Base-by-base conservation (phyloP, 2,888 invertebrate genomes). In the Synanthedon tipuliformis region DNA sequence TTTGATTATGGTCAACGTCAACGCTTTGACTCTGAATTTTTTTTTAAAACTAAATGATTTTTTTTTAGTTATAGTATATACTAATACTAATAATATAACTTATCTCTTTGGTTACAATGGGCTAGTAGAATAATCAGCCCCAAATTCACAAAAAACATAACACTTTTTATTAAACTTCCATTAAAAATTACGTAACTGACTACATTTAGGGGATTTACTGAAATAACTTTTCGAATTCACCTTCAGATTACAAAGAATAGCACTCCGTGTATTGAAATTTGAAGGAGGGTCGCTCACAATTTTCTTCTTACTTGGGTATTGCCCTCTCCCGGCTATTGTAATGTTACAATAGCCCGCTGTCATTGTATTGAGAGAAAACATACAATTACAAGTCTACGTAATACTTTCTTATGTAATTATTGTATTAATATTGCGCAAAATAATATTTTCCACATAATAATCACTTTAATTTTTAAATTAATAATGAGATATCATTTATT, bases 211-310 rank as follows among this genome's bases (percentile, higher is more conserved):
- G 34, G 10, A 34, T 34, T 34, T 13, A 45, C 45, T 45, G 45
- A 49, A 49, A 8, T 49, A 50, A 40, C 50, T 51, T 54, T 52
- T 50, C 41, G 53, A 54, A 51, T 40, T 41, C 50, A 53, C 54
- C 7, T 50, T 16, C 51, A 50, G 61, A 63, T 62, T 61, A 68
- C 66, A 63, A 62, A 64, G 64, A 59, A 67, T 18, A 67, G 61
- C 71, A 67, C 65, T 69, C 59, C 52, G 51, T 55, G 54, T 62
- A 61, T 65, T 65, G 57, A 62, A 63, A 61, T 61, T 61, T 59
- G 53, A 56, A 56, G 48, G 48, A 58, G 56, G 53, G 52, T 50
- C 51, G 34, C 51, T 50, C 51, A 49, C 41, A 23, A 41, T 40
- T 50, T 40, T 53, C 18, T 50, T 53, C 50, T 50, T 50, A 48